Base-by-base conservation (phyloP, 1,140 invertebrate genomes). In the Coelopa frigida region DNA sequence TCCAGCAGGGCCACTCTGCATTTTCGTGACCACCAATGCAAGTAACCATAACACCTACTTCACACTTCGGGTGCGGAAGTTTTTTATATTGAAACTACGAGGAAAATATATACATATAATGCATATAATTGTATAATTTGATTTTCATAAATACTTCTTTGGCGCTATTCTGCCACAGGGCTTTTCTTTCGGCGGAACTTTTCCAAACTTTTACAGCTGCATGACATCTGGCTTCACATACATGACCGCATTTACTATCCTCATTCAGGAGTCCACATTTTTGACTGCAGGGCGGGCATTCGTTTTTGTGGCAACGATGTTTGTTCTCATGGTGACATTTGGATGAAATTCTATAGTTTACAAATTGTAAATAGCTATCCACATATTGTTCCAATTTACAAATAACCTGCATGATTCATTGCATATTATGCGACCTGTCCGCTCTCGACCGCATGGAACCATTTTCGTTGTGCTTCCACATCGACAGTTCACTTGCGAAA, bases 21-120 rank as follows among this genome's bases (percentile, higher is more conserved):
- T 78, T 80, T 73, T 93, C 89, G 68, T 95, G 91, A 27, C 78
- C 78, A 1, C 91, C 90, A 48, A 87, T 76, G 69, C 92, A 95
- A 3, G 79, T 78, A 0, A 90, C 76, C 37, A 75, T 70, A 0
- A 94, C 75, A 3, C 79, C 80, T 6, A 84, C 77, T 38, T 78
- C 73, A 61, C 85, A 89, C 1, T 78, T 76, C 3, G 82, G 82
- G 72, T 85, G 87, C 0, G 80, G 79, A 14, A 83, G 72, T 36
- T 70, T 74, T 59, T 82, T 78, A 23, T 81, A 75, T 59, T 89
- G 78, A 58, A 80, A 72, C 55, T 73, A 64, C 29, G 10, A 43
- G 24, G 14, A 39, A 46, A 15, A 66, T 23, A 48, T 31, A 26
- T 5, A 35, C 31, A 24, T n/a, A 36, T 35, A 18, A 26, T 8